phyloP scores from a whole-genome alignment of 92 coral and sea anemone species.

The Palythoa heliodiscus region DNA sequence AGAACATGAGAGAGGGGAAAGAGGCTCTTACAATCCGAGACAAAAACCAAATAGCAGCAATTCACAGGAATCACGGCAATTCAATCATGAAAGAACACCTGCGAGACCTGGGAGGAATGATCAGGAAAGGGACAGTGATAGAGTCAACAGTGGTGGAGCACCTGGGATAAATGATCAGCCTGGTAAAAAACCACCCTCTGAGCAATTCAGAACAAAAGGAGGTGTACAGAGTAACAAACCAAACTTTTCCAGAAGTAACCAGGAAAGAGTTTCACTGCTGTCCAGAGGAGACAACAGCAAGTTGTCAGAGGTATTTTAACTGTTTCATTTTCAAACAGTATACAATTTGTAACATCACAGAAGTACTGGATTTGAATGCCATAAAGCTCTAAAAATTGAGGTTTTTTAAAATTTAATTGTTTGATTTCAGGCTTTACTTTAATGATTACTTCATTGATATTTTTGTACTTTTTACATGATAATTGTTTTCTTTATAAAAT shows the following conservation, averaged over 20 bases:
- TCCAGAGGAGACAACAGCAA: conserved; percentile 32
- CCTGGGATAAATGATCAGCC: conserved; percentile 20
- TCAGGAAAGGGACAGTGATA: conserved; percentile 45
- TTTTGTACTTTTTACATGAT: no score
- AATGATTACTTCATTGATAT: no score
- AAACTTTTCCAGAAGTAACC: conserved; percentile 22
- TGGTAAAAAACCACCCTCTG: conserved; percentile 27
- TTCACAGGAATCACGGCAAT: conserved; percentile 28
- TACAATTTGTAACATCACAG: no score
- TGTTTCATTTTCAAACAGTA: no score
- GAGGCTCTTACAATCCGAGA: neutral
- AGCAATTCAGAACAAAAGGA: conserved; percentile 23
- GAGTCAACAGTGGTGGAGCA: conserved; percentile 4
- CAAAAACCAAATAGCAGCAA: conserved; percentile 15
- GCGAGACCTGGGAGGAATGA: conserved; percentile 36
- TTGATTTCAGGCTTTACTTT: no score
- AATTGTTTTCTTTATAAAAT: no score
- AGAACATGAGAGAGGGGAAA: conserved; percentile 32
- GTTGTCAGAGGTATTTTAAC: conserved; percentile 8
- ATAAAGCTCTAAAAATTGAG: no score
- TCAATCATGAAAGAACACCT: conserved; percentile 52
- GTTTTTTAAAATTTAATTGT: no score
- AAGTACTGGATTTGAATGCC: no score
- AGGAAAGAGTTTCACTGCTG: conserved; percentile 15
- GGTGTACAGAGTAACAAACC: neutral